Evolutionary conservation across 2,797 vertebrate species (phyloP).

Genomic region (Betta splendens): DNA sequence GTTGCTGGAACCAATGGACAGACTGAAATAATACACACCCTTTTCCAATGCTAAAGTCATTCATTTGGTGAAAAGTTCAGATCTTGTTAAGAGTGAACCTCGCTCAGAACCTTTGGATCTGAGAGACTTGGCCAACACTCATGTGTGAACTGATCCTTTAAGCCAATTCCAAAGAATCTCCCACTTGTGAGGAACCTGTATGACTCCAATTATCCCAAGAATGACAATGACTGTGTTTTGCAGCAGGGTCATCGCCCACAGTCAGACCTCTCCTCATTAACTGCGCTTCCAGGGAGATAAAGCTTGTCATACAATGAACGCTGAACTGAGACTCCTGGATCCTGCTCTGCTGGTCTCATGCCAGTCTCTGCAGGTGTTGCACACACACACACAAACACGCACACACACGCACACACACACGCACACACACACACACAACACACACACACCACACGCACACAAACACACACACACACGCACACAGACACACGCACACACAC

Average conservation of each 20-base stretch:
- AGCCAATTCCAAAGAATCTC: not conserved
- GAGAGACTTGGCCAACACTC: no score
- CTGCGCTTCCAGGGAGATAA: constrained; percentile 11
- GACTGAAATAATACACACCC: no score
- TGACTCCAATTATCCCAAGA: not conserved
- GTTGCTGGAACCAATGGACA: no score
- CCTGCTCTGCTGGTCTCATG: constrained; percentile 7
- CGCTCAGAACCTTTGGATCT: no score
- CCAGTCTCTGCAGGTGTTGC: constrained; percentile 33
- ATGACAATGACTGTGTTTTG: not conserved
- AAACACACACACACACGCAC: constrained; percentile 2
- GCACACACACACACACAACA: constrained; percentile 6
- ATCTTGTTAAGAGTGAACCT: no score
- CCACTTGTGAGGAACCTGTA: not conserved
- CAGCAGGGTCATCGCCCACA: not conserved
- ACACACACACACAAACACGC: not conserved
- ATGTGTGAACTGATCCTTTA: constrained; percentile 1
- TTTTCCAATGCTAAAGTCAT: no score
- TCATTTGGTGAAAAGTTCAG: no score
- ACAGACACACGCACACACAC: constrained; percentile 12
- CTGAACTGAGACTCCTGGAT: constrained; percentile 36
- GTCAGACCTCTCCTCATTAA: constrained; percentile 38
- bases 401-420: constrained; percentile 15
- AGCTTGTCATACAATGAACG: constrained; percentile 23
- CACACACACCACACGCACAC: constrained; percentile 13